Conservation (phyloP, 2,113 vertebrate genomes). For the Scomber scombrus region DNA sequence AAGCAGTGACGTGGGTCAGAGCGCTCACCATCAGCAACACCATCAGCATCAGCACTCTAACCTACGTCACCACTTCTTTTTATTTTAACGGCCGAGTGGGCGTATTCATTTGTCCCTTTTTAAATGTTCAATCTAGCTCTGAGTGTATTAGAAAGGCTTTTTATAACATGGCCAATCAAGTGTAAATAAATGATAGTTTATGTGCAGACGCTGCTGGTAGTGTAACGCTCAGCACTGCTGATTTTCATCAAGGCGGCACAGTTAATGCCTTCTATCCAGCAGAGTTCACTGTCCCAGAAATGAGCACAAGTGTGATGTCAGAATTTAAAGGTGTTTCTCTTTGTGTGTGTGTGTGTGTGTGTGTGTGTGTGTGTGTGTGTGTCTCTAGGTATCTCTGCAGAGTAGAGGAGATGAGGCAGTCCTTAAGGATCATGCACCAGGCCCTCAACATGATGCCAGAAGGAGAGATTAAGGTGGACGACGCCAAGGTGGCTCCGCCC, state of each 20-base stretch:
- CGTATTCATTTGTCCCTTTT: too few relatives aligned
- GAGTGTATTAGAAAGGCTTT: not conserved
- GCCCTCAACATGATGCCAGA: slow-evolving; percentile 96
- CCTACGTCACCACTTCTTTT: too few relatives aligned
- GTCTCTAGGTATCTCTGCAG: slow-evolving; percentile 91
- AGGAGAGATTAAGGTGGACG: slow-evolving; percentile 96
- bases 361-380: not conserved
- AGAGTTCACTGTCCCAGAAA: not conserved
- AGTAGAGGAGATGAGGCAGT: slow-evolving; percentile 97
- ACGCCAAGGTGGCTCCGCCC: slow-evolving; percentile 94
- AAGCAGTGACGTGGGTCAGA: too few relatives aligned
- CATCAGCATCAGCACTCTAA: too few relatives aligned
- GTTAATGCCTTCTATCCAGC: too few relatives aligned
- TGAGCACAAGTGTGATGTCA: not conserved
- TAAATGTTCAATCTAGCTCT: too few relatives aligned
- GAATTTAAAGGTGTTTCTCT: not conserved
- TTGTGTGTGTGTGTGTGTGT: not conserved
- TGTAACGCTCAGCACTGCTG: not conserved
- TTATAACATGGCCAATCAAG: not conserved
- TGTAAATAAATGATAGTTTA: slow-evolving; percentile 5
- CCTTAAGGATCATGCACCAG: slow-evolving; percentile 91
- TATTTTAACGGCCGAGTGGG: too few relatives aligned
- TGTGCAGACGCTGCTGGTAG: not conserved
- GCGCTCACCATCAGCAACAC: too few relatives aligned
- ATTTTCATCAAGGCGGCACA: not conserved